These are phyloP conservation scores for Metalampra italica DNA, from an alignment of 2,888 invertebrate species.

Conservation along the genomic window DNA sequence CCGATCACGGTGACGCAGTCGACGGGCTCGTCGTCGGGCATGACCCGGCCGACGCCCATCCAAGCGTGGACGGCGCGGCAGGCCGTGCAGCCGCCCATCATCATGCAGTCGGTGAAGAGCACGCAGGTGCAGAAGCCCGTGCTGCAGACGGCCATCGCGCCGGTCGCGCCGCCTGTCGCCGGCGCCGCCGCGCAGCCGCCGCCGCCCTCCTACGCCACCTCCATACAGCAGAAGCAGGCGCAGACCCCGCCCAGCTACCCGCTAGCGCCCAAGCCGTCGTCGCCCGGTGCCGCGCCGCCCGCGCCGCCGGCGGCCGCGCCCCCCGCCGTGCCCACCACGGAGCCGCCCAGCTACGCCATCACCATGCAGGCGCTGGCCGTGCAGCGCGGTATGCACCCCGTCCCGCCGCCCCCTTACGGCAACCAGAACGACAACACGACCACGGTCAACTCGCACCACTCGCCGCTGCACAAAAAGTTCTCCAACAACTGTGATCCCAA, in stretches of 20 bases:
- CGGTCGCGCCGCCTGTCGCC: constrained; percentile 83
- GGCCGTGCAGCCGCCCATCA: constrained; percentile 94
- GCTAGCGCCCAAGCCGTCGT: constrained; percentile 71
- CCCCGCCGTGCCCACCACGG: constrained; percentile 85
- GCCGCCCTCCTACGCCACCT: constrained; percentile 90
- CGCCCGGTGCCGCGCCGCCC: constrained; percentile 72
- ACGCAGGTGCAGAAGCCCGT: constrained; percentile 97
- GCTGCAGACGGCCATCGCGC: constrained; percentile 96
- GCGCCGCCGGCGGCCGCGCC: constrained; percentile 55
- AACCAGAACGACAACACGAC: constrained; percentile 57
- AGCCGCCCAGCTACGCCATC: constrained; percentile 94
- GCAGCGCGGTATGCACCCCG: constrained; percentile 82
- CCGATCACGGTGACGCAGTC: constrained; percentile 85
- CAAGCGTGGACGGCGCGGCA: constrained; percentile 92
- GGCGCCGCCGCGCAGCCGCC: constrained; percentile 80
- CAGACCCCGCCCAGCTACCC: constrained; percentile 72
- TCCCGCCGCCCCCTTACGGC: constrained; percentile 85
- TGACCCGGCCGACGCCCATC: constrained; percentile 88
- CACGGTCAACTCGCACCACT: constrained; percentile 70
- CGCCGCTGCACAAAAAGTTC: constrained; percentile 84
- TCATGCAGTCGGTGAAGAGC: constrained; percentile 98
- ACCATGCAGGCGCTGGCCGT: constrained; percentile 91
- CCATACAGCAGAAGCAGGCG: constrained; percentile 86
- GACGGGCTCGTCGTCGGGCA: constrained; percentile 80
- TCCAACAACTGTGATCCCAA: constrained; percentile 76